These are phyloP conservation scores for Danio albolineatus DNA, from an alignment of 2,797 vertebrate genomes.

Conservation along the genomic window DNA sequence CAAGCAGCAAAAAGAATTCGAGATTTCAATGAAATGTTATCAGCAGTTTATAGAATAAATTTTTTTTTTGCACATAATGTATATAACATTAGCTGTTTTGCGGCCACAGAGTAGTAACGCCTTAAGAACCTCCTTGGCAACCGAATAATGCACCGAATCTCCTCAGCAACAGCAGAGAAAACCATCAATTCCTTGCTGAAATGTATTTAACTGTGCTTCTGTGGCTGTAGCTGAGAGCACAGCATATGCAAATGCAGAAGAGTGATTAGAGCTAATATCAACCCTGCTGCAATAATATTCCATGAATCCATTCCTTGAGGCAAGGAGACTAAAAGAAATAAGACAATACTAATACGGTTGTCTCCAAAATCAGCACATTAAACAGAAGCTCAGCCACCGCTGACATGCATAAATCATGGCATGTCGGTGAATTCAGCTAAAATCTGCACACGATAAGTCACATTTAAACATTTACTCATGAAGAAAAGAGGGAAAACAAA, in stretches of 20 bases:
- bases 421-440: neutral
- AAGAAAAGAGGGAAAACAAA: neutral
- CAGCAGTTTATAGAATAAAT: no score
- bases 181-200: conserved; percentile 43
- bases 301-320: conserved; percentile 58
- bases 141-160: neutral
- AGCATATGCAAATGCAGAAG: conserved; percentile 77
- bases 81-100: no score
- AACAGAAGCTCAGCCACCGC: conserved; percentile 6
- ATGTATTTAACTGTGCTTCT: conserved; percentile 75
- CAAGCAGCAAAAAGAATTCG: no score
- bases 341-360: conserved; percentile 55
- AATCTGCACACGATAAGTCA: neutral
- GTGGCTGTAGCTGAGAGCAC: conserved; percentile 77
- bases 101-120: neutral
- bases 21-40: no score
- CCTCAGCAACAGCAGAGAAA: neutral
- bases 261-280: conserved; percentile 64
- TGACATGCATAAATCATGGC: neutral
- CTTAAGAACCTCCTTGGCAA: neutral
- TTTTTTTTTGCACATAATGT: no score
- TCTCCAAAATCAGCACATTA: conserved; percentile 43
- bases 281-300: conserved; percentile 67
- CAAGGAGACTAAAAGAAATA: conserved; percentile 60
- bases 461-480: neutral